Evolutionary conservation across 2,113 vertebrate species (phyloP), one percentile per base, ranked within the genome.

Genomic region (Protobothrops flavoviridis): DNA sequence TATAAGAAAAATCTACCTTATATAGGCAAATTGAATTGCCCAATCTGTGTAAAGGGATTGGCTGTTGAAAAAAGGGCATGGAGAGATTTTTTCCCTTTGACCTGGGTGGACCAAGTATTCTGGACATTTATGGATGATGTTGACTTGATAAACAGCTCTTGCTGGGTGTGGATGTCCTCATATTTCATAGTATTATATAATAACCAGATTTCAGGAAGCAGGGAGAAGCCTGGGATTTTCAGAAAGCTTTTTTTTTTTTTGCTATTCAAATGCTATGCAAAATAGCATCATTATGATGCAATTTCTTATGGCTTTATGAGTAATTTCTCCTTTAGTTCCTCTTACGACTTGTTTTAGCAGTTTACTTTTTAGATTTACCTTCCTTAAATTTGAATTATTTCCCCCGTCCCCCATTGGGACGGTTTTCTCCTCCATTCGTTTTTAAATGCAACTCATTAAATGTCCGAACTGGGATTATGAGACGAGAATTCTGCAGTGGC

Each of bases 1-100:
- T 94, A 91, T 92, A 94, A 23, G 93, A 94, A 88, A 94, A 89
- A 92, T 87, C 94, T 94, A 93, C 57, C 23, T 53, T 93, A 61
- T 39, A 90, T 0, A 59, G 45, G 91, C 93, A 95, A 95, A 0
- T 0, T 59, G 95, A 94, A 88, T 90, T 94, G 5, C 92, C 43
- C 57, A 95, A 95, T 29, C 10, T 93, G 39, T 90, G 5, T 74
- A 52, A 15, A 94, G 21, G 33, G 43, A 56, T 45, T 93, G 56
- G 3, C 91, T 91, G 57, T 43, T 88, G 93, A 43, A 56, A 33
- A 59, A 81, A 48, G 64, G 23, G 74, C 57, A 88, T 13, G 69
- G 26, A 45, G 59, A 10, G 64, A 93, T 23, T 89, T 95, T 95
- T 93, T 57, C 93, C 92, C 94, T 23, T 4, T 85, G 90, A 92